A percentile compares a stretch with the other conserved stretches of the same genome.
Conservation (phyloP, 2,113 vertebrate genomes). For the Onychorhynchus coronatus region DNA sequence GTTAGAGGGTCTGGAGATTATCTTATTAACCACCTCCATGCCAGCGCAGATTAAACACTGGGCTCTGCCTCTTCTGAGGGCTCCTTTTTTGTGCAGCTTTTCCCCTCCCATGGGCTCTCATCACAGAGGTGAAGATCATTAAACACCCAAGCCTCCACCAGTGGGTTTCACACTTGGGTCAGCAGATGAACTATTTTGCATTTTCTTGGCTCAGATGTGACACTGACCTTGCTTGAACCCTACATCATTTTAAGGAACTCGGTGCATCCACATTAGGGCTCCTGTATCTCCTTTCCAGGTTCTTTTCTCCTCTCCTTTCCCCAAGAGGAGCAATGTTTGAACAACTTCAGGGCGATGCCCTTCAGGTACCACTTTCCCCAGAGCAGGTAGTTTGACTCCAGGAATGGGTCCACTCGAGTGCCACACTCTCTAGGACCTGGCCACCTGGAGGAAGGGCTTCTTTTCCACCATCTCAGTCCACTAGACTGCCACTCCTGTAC, state of each 20-base stretch:
- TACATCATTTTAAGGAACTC: background rate
- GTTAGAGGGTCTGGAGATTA: slow-evolving; percentile 68
- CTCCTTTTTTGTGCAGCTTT: background rate
- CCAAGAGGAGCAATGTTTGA: background rate
- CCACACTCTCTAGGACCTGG: background rate
- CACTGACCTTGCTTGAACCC: background rate
- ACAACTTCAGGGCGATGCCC: fast-evolving
- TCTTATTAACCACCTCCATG: slow-evolving; percentile 70
- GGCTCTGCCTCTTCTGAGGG: background rate
- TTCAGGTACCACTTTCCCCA: background rate
- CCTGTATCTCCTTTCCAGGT: background rate
- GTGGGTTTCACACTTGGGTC: fast-evolving
- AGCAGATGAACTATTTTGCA: background rate
- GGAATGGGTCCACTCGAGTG: fast-evolving
- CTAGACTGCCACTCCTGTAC: background rate
- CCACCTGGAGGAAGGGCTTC: background rate
- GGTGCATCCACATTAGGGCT: background rate
- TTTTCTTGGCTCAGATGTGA: background rate
- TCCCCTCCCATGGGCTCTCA: background rate
- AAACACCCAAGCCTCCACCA: background rate
- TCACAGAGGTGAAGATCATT: background rate
- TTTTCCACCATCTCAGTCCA: background rate
- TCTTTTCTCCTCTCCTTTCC: background rate
- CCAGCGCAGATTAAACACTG: background rate
- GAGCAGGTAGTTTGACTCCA: background rate